Conservation (phyloP, 2,113 vertebrate genomes). For the Epinephelus fuscoguttatus region DNA sequence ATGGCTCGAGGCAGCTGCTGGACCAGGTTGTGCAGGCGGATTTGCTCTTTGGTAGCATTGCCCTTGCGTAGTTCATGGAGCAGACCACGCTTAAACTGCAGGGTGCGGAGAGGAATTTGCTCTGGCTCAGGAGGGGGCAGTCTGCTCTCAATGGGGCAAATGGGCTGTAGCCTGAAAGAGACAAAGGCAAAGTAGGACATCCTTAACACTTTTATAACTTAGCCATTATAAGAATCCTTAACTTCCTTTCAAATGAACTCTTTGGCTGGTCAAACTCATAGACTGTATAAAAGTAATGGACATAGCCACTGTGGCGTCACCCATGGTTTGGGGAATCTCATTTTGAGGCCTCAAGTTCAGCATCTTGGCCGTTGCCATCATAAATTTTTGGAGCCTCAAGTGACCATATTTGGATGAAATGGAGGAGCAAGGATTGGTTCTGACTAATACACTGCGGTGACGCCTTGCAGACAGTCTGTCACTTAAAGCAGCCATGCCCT, state of each 20-base stretch:
- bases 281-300: too few species aligned
- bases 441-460: too few species aligned
- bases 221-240: background rate
- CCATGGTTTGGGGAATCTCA: too few species aligned
- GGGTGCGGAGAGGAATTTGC: constrained; percentile 88
- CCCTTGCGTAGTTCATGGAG: constrained; percentile 91
- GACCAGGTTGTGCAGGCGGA: constrained; percentile 90
- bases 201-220: background rate
- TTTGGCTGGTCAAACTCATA: background rate
- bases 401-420: too few species aligned
- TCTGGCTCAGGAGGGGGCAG: constrained; percentile 83
- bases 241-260: background rate
- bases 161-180: constrained; percentile 88
- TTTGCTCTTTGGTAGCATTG: constrained; percentile 91
- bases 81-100: constrained; percentile 92
- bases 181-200: constrained; percentile 19
- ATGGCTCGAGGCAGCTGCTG: constrained; percentile 96
- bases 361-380: too few species aligned
- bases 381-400: too few species aligned
- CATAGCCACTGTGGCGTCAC: too few species aligned
- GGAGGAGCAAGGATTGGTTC: too few species aligned
- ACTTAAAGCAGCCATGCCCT: too few species aligned
- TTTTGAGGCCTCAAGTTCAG: too few species aligned
- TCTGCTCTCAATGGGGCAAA: constrained; percentile 90
- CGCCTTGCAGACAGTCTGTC: too few species aligned